Evolutionary conservation across 2,888 invertebrate genomes (phyloP).

Genomic region (Polydesmus complanatus): DNA sequence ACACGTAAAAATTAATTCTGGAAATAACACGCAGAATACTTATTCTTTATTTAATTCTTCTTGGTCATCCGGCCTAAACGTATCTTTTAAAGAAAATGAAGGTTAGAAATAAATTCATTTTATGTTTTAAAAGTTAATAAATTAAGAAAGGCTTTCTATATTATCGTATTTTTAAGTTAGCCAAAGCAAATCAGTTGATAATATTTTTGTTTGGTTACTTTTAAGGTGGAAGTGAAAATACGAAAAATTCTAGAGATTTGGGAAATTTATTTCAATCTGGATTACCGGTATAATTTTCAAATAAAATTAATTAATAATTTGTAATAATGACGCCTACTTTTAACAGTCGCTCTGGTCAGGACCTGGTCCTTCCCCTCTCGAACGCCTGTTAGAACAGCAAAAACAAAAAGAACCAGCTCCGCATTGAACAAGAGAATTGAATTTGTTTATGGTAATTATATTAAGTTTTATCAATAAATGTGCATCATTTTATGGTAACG

Average conservation of each 20-base stretch:
- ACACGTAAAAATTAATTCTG: background rate
- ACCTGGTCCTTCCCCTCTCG: slow-evolving; percentile 61
- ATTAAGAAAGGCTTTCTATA: background rate
- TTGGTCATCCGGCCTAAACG: slow-evolving; percentile 21
- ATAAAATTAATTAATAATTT: background rate
- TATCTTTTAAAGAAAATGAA: slow-evolving; percentile 12
- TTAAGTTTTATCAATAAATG: no score
- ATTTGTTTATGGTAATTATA: background rate
- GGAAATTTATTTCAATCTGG: slow-evolving; percentile 21
- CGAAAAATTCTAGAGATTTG: slow-evolving; percentile 8
- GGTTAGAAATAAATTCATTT: slow-evolving; percentile 2
- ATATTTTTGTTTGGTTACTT: background rate
- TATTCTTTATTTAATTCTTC: slow-evolving; percentile 28
- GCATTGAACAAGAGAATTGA: slow-evolving; percentile 27
- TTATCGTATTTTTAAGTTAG: background rate
- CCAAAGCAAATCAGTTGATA: background rate
- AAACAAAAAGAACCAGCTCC: slow-evolving; percentile 36
- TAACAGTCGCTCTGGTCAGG: slow-evolving; percentile 59
- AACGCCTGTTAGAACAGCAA: slow-evolving; percentile 65
- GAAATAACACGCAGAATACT: slow-evolving; percentile 21
- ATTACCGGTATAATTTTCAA: slow-evolving; percentile 19
- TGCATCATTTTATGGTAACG: no score
- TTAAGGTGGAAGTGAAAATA: background rate
- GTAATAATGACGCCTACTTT: background rate
- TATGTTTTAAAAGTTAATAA: background rate